phyloP scores from a whole-genome alignment of 2,113 vertebrate species.

The Gadus chalcogrammus region DNA sequence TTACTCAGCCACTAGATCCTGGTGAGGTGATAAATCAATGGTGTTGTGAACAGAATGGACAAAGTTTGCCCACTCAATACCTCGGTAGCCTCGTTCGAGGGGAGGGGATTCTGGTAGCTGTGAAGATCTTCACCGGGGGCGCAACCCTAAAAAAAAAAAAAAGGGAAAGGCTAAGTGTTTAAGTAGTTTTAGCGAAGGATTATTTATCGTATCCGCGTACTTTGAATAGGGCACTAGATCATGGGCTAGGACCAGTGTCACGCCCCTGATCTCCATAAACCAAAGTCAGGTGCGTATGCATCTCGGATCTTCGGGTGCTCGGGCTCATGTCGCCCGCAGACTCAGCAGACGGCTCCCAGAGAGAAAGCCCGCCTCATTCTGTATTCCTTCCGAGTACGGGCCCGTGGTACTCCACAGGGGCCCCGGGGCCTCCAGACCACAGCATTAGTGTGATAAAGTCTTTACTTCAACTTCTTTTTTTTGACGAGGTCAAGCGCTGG shows the following conservation, averaged over 20 bases:
- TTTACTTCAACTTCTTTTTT: conserved; percentile 39
- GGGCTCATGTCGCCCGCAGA: neutral
- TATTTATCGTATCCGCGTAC: conserved; percentile 10
- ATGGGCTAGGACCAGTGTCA: conserved; percentile 6
- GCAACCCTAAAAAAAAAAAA: too few species aligned
- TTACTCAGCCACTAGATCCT: neutral
- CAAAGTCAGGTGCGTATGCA: conserved; percentile 9
- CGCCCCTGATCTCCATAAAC: conserved; percentile 12
- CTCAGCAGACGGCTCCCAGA: conserved; percentile 20
- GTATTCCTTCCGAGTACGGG: conserved; percentile 37
- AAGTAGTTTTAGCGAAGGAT: conserved; percentile 3
- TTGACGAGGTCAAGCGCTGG: conserved; percentile 44
- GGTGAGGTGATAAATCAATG: conserved; percentile 6
- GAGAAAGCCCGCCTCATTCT: conserved; percentile 25
- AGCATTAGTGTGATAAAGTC: conserved; percentile 50
- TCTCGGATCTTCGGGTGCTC: neutral
- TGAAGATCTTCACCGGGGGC: neutral
- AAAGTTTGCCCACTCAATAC: conserved; percentile 6
- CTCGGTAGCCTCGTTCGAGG: too few species aligned
- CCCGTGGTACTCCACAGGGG: conserved; percentile 22
- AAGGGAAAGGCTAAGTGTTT: neutral
- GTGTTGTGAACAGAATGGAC: neutral
- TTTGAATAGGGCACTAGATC: conserved; percentile 3
- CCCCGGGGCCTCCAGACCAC: conserved; percentile 28
- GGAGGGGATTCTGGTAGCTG: conserved; percentile 4